Percentiles rank a stretch among this genome's conserved stretches.
These are phyloP conservation scores for Fulica atra DNA, from an alignment of 2,113 vertebrate genomes.

Conservation along the genomic window DNA sequence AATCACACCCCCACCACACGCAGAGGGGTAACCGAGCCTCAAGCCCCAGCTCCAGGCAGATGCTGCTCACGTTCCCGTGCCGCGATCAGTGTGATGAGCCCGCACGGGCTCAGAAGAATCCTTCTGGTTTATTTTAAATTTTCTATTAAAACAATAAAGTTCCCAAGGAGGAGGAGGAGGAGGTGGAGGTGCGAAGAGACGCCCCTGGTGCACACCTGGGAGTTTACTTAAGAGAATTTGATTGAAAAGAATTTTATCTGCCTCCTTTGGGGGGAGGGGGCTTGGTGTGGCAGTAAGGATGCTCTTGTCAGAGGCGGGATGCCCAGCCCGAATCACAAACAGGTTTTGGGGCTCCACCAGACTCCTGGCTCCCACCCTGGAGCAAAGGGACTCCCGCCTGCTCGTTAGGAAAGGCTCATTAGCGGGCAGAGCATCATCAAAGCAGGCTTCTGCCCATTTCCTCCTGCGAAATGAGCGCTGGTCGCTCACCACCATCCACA, in stretches of 20 bases:
- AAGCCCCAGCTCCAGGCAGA: background rate
- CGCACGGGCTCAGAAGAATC: background rate
- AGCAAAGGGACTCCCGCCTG: background rate
- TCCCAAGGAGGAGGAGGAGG: background rate
- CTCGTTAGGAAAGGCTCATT: background rate
- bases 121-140: background rate
- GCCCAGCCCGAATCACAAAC: background rate
- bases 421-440: background rate
- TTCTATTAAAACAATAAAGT: background rate
- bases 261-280: too few species aligned
- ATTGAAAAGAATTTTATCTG: too few species aligned
- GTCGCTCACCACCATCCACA: background rate
- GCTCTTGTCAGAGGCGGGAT: background rate
- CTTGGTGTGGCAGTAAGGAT: background rate
- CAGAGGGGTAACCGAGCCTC: background rate
- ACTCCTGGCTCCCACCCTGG: too few species aligned
- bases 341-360: background rate
- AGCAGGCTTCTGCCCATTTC: background rate
- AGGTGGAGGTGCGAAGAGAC: background rate
- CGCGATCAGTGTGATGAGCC: background rate
- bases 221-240: background rate
- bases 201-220: background rate
- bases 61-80: accelerated
- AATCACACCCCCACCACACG: background rate
- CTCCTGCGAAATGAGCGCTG: background rate